Evolutionary conservation across 1,140 invertebrate species (phyloP).

Genomic region (Lepidurus apus): DNA sequence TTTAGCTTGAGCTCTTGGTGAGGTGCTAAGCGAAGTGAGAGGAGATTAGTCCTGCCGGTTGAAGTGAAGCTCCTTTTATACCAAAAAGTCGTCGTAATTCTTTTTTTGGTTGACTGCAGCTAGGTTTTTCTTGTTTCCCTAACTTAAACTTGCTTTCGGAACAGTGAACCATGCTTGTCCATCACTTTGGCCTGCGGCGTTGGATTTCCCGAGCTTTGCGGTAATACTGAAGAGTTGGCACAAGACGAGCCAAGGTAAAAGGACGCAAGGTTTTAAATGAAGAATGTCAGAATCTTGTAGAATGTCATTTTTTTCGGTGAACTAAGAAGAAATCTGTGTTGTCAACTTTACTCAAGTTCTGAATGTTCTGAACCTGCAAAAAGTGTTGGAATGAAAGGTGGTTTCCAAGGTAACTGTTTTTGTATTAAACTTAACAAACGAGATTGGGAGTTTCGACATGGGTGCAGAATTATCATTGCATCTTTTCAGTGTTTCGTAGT

Average conservation of each 20-base stretch:
- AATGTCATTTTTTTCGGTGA: too few relatives aligned
- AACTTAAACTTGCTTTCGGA: background rate
- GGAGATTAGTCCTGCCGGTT: background rate
- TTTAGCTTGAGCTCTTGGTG: background rate
- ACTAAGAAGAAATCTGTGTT: too few relatives aligned
- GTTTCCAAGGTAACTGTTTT: too few relatives aligned
- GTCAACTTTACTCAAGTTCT: too few relatives aligned
- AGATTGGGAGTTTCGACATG: too few relatives aligned
- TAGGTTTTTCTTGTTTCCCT: background rate
- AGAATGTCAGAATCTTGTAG: too few relatives aligned
- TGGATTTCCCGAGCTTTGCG: background rate
- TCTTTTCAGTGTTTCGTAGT: background rate
- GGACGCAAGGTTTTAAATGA: background rate
- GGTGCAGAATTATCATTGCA: background rate
- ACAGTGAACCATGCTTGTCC: background rate
- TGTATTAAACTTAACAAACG: too few relatives aligned
- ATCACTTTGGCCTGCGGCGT: background rate
- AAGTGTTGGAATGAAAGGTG: too few relatives aligned
- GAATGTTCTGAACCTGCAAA: too few relatives aligned
- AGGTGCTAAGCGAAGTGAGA: background rate
- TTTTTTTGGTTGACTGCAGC: background rate
- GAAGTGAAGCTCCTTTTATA: background rate
- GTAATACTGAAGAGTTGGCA: background rate
- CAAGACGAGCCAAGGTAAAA: background rate
- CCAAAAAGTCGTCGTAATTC: background rate